phyloP scores from a whole-genome alignment of 1,140 invertebrate genomes.

The Prorops nasuta region DNA sequence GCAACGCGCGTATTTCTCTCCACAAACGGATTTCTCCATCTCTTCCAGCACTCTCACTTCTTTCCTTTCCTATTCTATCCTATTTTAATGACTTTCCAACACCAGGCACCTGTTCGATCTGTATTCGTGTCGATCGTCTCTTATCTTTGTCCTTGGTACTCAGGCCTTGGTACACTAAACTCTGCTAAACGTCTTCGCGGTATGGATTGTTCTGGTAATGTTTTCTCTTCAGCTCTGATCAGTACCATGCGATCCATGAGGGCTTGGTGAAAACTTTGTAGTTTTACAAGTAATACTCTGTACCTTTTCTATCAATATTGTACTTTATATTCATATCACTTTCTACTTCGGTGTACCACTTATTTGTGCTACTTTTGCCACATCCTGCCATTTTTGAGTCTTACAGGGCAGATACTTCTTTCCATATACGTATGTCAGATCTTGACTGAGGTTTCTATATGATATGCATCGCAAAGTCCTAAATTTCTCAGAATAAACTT shows the following conservation, averaged over 20 bases:
- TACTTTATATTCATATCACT: slow-evolving; percentile 25
- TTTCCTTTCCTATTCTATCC: slow-evolving; percentile 17
- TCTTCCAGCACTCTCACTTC: slow-evolving; percentile 15
- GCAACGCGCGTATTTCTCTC: slow-evolving; percentile 22
- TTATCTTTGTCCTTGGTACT: slow-evolving; percentile 34
- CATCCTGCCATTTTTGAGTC: slow-evolving; percentile 36
- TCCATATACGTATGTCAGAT: too few species aligned
- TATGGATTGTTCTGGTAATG: slow-evolving; percentile 15
- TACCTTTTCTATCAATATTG: slow-evolving; percentile 15
- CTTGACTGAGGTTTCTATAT: too few species aligned
- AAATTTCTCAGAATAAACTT: too few species aligned
- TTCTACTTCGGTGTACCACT: slow-evolving; percentile 31
- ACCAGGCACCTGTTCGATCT: slow-evolving; percentile 26
- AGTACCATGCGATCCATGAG: too few species aligned
- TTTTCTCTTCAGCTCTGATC: neutral
- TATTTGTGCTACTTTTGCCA: slow-evolving; percentile 31
- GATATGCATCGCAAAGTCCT: too few species aligned
- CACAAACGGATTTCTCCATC: slow-evolving; percentile 4
- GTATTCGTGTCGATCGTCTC: slow-evolving; percentile 5
- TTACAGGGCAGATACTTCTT: too few species aligned
- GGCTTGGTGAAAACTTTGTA: too few species aligned
- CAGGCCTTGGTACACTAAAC: slow-evolving; percentile 9
- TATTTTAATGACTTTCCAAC: slow-evolving; percentile 16
- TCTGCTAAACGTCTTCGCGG: slow-evolving; percentile 12
- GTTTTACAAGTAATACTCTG: too few species aligned